Conservation (phyloP, 2,797 vertebrate genomes). For the Adelosebastes latens region DNA sequence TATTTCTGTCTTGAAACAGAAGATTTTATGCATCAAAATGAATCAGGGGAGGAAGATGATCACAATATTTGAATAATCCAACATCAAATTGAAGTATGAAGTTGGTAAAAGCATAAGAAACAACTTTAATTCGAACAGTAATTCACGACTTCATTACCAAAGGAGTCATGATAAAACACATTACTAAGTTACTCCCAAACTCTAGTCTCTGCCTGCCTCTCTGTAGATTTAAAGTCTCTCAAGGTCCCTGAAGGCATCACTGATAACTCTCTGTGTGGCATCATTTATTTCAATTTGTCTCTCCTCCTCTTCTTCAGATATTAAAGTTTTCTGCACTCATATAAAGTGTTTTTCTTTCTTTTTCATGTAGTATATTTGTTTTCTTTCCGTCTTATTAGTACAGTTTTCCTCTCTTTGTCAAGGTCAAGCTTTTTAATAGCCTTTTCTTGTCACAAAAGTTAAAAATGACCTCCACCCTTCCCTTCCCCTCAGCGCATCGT, state of each 20-base stretch:
- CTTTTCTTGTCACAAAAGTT: background rate
- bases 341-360: background rate
- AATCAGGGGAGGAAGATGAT: background rate
- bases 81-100: background rate
- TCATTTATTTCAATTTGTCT: conserved; percentile 34
- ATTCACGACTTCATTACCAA: background rate
- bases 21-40: conserved; percentile 3
- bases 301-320: conserved; percentile 9
- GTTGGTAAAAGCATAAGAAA: conserved; percentile 5
- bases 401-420: conserved; percentile 1
- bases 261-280: conserved; percentile 34
- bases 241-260: conserved; percentile 61
- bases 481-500: background rate
- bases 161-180: conserved; percentile 13
- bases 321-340: background rate
- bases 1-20: background rate
- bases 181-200: conserved; percentile 45
- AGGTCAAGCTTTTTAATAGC: background rate
- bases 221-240: conserved; percentile 21
- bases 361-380: background rate
- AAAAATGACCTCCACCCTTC: background rate
- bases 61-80: background rate
- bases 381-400: conserved; percentile 5
- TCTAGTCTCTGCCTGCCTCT: conserved; percentile 6
- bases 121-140: background rate